A percentile compares a stretch with the other conserved stretches of the same genome.
phyloP scores from a whole-genome alignment of 2,797 vertebrate species.

The Champsocephalus gunnari region DNA sequence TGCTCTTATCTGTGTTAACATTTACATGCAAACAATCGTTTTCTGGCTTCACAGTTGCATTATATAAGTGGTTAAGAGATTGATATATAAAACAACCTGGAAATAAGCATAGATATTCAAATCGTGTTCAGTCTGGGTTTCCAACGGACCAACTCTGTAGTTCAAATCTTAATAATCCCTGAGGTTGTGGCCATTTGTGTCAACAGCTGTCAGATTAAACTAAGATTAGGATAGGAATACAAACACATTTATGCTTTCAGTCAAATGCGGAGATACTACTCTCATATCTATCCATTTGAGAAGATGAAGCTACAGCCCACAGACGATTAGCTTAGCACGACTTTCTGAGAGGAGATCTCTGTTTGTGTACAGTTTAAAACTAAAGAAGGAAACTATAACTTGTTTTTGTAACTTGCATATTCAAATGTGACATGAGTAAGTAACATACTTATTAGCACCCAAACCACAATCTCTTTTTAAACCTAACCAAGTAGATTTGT shows the following conservation, averaged over 20 bases:
- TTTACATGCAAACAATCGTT: slow-evolving; percentile 13
- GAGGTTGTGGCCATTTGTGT: neutral
- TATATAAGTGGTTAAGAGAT: neutral
- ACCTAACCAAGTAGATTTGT: too few species aligned
- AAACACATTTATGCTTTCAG: neutral
- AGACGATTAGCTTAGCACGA: neutral
- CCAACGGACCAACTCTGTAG: too few species aligned
- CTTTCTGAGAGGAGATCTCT: neutral
- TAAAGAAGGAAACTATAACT: too few species aligned
- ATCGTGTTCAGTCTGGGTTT: neutral
- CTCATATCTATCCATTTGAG: neutral
- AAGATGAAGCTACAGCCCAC: neutral
- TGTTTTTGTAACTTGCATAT: too few species aligned
- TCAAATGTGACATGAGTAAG: too few species aligned
- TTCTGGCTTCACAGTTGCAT: slow-evolving; percentile 1
- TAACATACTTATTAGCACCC: too few species aligned
- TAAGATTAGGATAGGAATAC: neutral
- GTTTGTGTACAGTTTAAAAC: too few species aligned
- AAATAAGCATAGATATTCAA: neutral
- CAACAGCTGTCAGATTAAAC: neutral
- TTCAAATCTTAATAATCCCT: neutral
- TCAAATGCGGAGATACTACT: neutral
- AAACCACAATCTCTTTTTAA: too few species aligned
- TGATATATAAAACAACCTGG: neutral
- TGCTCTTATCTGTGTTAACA: slow-evolving; percentile 16